These are phyloP conservation scores for Leucophenga varia DNA, from an alignment of 1,140 invertebrate species.

Conservation along the genomic window DNA sequence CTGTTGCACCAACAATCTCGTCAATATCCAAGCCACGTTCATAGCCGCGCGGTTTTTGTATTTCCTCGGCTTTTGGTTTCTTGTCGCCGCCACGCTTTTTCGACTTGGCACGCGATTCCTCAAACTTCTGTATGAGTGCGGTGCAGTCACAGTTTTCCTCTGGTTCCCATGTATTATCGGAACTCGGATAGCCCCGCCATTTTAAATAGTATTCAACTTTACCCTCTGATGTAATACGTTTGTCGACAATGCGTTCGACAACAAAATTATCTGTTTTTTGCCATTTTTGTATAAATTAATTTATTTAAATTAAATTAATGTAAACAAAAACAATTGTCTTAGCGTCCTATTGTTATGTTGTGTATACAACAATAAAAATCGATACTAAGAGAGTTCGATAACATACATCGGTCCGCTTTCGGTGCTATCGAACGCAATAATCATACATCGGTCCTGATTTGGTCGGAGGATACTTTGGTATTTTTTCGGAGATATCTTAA, in stretches of 20 bases:
- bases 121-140: slow-evolving; percentile 85
- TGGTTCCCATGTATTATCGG: slow-evolving; percentile 85
- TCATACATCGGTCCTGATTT: no score
- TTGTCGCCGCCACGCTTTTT: slow-evolving; percentile 57
- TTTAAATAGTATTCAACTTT: slow-evolving; percentile 57
- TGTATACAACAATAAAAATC: no score
- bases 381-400: no score
- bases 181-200: slow-evolving; percentile 56
- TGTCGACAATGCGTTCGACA: slow-evolving; percentile 56
- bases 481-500: no score
- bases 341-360: no score
- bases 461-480: no score
- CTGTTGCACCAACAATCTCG: slow-evolving; percentile 82
- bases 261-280: slow-evolving; percentile 50
- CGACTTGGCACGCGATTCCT: slow-evolving; percentile 74
- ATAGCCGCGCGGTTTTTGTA: slow-evolving; percentile 62
- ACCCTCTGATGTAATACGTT: slow-evolving; percentile 52
- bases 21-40: slow-evolving; percentile 88
- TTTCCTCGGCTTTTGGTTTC: slow-evolving; percentile 51
- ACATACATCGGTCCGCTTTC: no score
- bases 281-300: slow-evolving; percentile 19
- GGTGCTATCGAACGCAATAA: no score
- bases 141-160: slow-evolving; percentile 91
- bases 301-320: no score
- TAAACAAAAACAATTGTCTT: no score